A percentile compares a stretch with the other conserved stretches of the same genome.
Conservation (phyloP, 2,888 invertebrate species). For the Drosophila hawaiiensis region DNA sequence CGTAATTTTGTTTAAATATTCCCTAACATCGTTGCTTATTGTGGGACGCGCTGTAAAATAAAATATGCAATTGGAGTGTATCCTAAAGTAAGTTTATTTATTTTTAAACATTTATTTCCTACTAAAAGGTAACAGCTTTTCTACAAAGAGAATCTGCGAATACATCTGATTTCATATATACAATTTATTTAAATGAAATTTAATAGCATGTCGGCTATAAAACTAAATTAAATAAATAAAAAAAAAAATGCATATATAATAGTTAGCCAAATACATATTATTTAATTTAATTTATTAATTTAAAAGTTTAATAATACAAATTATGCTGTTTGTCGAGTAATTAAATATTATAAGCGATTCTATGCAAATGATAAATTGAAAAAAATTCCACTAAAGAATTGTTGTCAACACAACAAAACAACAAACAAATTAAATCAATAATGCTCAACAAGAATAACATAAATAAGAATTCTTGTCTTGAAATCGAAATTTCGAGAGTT, state of each 20-base stretch:
- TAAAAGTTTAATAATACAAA: not conserved
- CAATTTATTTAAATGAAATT: not conserved
- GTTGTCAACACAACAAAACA: not conserved
- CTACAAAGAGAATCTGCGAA: not conserved
- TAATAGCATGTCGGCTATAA: not conserved
- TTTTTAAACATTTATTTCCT: not conserved
- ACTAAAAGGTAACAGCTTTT: not conserved
- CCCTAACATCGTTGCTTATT: constrained; percentile 34
- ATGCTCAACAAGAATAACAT: not conserved
- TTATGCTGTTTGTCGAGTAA: not conserved
- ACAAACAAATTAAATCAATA: constrained; percentile 1
- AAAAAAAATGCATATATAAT: not conserved
- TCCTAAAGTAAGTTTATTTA: not conserved
- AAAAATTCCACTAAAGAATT: not conserved
- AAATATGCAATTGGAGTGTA: not conserved
- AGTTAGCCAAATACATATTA: not conserved
- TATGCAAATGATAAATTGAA: not conserved
- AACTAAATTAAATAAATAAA: not conserved
- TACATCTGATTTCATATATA: not conserved
- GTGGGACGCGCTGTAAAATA: constrained; percentile 33
- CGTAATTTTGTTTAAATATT: constrained; percentile 47
- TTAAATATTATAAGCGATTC: not conserved
- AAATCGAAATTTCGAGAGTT: not conserved
- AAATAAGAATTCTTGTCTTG: not conserved
- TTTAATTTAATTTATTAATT: not conserved